Evolutionary conservation across 2,888 invertebrate species (phyloP).

Genomic region (Cybosia mesomella): DNA sequence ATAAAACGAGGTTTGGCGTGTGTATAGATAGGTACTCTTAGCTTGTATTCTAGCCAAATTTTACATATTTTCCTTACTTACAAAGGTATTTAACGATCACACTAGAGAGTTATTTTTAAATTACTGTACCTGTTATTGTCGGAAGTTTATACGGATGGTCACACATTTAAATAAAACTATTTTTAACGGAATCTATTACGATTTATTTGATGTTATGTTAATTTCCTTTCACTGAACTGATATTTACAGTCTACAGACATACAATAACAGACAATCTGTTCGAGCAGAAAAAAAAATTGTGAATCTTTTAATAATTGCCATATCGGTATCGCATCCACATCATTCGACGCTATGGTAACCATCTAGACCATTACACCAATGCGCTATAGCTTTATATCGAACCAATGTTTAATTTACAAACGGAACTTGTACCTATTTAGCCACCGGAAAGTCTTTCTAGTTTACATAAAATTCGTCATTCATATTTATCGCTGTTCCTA

Average conservation of each 20-base stretch:
- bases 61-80: not conserved
- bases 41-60: not conserved
- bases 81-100: too few relatives aligned
- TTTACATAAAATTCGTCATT: not conserved
- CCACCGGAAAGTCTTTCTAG: conserved; percentile 2
- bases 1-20: not conserved
- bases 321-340: not conserved
- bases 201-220: too few relatives aligned
- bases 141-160: too few relatives aligned
- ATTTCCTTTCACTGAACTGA: too few relatives aligned
- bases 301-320: not conserved
- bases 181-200: too few relatives aligned
- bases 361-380: not conserved
- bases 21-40: not conserved
- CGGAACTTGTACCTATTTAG: not conserved
- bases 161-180: too few relatives aligned
- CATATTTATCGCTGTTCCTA: not conserved
- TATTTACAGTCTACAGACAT: too few relatives aligned
- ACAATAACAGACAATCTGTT: too few relatives aligned
- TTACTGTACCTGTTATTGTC: too few relatives aligned
- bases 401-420: not conserved
- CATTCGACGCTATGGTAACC: not conserved
- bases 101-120: too few relatives aligned
- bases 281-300: too few relatives aligned
- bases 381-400: not conserved